phyloP scores from a whole-genome alignment of 2,113 vertebrate species.

The Dipodomys merriami region DNA sequence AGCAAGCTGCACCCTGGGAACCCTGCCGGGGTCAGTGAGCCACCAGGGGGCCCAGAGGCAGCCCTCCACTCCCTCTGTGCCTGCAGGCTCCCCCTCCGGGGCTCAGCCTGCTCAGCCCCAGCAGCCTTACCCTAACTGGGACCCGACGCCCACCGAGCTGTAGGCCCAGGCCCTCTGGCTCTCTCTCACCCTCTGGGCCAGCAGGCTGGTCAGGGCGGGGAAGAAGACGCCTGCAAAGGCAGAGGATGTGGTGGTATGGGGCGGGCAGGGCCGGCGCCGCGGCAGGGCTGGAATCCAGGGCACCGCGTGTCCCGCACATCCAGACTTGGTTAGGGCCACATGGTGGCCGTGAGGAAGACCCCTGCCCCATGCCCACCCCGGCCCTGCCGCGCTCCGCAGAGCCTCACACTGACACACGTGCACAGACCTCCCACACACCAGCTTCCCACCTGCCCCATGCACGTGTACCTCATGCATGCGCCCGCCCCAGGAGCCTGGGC shows the following conservation, averaged over 20 bases:
- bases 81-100: too few relatives aligned
- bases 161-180: conserved; percentile 93
- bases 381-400: background rate
- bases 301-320: too few relatives aligned
- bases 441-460: background rate
- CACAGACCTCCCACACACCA: background rate
- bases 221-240: conserved; percentile 84
- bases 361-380: background rate
- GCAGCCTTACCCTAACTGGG: conserved; percentile 94
- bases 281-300: too few relatives aligned
- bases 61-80: too few relatives aligned
- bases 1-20: background rate
- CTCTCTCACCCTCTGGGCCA: conserved; percentile 94
- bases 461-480: background rate
- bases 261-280: too few relatives aligned
- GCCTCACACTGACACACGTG: too few relatives aligned
- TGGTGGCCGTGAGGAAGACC: too few relatives aligned
- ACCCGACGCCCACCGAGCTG: conserved; percentile 95
- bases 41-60: background rate
- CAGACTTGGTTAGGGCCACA: background rate
- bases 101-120: background rate
- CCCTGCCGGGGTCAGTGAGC: background rate
- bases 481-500: too few relatives aligned
- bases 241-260: background rate
- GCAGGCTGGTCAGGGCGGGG: conserved; percentile 88